Percentiles rank a stretch among this genome's conserved stretches.
phyloP scores from a whole-genome alignment of 2,797 vertebrate species.

The Cyclopterus lumpus region DNA sequence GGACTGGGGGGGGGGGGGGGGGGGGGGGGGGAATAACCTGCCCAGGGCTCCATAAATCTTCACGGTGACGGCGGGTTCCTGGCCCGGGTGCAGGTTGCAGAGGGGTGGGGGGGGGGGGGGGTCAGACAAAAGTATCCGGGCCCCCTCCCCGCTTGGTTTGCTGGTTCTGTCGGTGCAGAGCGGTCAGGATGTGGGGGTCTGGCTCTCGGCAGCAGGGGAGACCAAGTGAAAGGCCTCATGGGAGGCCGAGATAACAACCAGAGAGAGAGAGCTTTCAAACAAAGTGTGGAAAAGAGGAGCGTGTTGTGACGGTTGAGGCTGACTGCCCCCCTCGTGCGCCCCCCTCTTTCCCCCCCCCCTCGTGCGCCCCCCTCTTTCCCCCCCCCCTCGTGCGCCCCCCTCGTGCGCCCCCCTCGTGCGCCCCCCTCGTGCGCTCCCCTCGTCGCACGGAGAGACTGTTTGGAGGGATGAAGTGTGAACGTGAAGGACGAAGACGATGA shows the following conservation, averaged over 20 bases:
- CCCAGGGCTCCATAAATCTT: constrained; percentile 93
- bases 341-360: constrained; percentile 58
- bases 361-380: constrained; percentile 55
- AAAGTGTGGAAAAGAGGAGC: constrained; percentile 33
- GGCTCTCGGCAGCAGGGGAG: constrained; percentile 80
- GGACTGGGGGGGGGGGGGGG: too few relatives aligned
- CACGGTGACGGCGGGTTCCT: constrained; percentile 89
- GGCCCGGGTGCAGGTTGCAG: constrained; percentile 86
- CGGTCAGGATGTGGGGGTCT: constrained; percentile 89
- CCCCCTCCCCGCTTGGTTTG: constrained; percentile 22
- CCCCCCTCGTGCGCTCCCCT: constrained; percentile 62
- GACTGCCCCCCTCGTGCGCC: too few relatives aligned
- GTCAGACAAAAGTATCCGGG: constrained; percentile 87
- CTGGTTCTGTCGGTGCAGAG: constrained; percentile 55
- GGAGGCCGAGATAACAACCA: constrained; percentile 91
- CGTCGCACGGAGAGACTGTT: constrained; percentile 37
- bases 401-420: too few relatives aligned
- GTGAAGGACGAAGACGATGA: constrained; percentile 22
- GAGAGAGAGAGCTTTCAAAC: constrained; percentile 19
- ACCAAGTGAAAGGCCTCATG: constrained; percentile 80
- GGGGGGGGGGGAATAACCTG: constrained; percentile 78
- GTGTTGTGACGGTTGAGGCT: constrained; percentile 37
- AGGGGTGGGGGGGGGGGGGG: constrained; percentile 53
- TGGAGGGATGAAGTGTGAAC: constrained; percentile 23
- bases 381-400: too few relatives aligned